phyloP scores from a whole-genome alignment of 2,797 vertebrate species.

The Enteromius anoplus region DNA sequence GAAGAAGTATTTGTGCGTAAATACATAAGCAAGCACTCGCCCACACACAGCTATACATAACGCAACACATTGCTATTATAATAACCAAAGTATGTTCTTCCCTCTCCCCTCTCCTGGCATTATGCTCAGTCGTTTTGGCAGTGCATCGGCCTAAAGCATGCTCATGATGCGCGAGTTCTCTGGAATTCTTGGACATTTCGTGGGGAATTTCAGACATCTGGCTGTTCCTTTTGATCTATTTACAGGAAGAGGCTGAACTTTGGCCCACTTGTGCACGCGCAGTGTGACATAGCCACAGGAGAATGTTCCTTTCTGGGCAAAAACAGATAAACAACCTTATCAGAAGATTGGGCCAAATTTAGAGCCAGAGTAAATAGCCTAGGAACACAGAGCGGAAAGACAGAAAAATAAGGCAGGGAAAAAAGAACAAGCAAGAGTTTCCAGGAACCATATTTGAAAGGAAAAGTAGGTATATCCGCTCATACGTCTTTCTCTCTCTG shows the following conservation, averaged over 20 bases:
- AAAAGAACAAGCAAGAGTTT: slow-evolving; percentile 34
- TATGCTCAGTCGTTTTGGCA: background rate
- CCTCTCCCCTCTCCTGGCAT: background rate
- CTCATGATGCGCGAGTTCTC: slow-evolving; percentile 3
- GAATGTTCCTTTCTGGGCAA: slow-evolving; percentile 43
- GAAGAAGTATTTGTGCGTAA: slow-evolving; percentile 8
- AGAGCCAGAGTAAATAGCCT: slow-evolving; percentile 38
- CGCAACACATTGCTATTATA: background rate
- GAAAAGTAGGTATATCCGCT: background rate
- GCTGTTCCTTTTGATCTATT: slow-evolving; percentile 66
- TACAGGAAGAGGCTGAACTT: slow-evolving; percentile 68
- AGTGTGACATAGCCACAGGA: slow-evolving; percentile 44
- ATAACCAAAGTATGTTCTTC: slow-evolving; percentile 9
- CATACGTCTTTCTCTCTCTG: background rate
- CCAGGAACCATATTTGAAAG: slow-evolving; percentile 10
- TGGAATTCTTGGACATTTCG: slow-evolving; percentile 25
- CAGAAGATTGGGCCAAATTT: slow-evolving; percentile 36
- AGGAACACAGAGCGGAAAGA: background rate
- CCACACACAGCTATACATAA: slow-evolving; percentile 19
- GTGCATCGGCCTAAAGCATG: background rate
- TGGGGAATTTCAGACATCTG: slow-evolving; percentile 75
- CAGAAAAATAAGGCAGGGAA: slow-evolving; percentile 33
- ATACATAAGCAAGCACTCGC: background rate
- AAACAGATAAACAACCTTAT: slow-evolving; percentile 57
- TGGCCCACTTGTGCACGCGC: slow-evolving; percentile 52